These are phyloP conservation scores for Drosophila bipectinata DNA, from an alignment of 1,140 invertebrate genomes.

Conservation along the genomic window DNA sequence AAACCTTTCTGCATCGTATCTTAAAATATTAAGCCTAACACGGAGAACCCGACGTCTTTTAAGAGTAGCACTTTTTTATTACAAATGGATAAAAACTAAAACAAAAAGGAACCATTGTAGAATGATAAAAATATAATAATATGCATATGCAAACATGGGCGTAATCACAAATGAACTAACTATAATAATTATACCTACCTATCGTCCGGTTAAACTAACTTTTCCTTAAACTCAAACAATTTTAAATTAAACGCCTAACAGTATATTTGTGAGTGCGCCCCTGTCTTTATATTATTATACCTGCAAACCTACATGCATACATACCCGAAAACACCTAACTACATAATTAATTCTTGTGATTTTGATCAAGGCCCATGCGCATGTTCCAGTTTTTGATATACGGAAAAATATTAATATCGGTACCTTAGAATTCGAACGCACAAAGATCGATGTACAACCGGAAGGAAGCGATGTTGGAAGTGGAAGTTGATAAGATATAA, in stretches of 20 bases:
- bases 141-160: neutral
- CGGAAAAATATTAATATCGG: slow-evolving; percentile 34
- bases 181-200: neutral
- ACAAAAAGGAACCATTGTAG: slow-evolving; percentile 56
- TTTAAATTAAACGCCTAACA: neutral
- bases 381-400: slow-evolving; percentile 68
- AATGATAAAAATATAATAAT: slow-evolving; percentile 15
- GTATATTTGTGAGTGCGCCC: neutral
- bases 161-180: neutral
- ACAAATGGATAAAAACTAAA: slow-evolving; percentile 49
- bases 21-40: slow-evolving; percentile 53
- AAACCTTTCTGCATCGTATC: slow-evolving; percentile 69
- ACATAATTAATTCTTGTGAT: slow-evolving; percentile 52
- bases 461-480: slow-evolving; percentile 10
- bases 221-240: neutral
- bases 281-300: slow-evolving; percentile 5
- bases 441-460: slow-evolving; percentile 66
- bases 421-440: slow-evolving; percentile 75
- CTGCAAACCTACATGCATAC: slow-evolving; percentile 32
- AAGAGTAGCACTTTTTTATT: slow-evolving; percentile 73
- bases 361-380: slow-evolving; percentile 62
- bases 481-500: slow-evolving; percentile 7
- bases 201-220: neutral
- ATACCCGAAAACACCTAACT: slow-evolving; percentile 23
- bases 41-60: slow-evolving; percentile 46